Evolutionary conservation across 2,797 vertebrate genomes (phyloP), one percentile per base, ranked within the genome.

Genomic region (Microhierax caerulescens): DNA sequence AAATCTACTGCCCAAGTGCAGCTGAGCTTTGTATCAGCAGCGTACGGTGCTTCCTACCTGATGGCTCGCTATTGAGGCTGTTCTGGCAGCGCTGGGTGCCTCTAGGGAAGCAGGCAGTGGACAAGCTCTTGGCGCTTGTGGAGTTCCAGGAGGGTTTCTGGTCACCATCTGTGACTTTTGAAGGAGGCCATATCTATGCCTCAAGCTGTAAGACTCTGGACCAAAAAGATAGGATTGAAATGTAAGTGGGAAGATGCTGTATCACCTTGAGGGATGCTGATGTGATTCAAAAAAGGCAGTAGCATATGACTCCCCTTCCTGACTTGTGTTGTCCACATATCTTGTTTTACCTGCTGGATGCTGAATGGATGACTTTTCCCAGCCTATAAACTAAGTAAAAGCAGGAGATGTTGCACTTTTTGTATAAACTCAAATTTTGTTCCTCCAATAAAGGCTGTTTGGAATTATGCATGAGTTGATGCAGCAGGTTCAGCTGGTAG

Each of bases 311-410:
- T 56, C 28, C 14, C 2, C 8, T 60, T 74, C 19, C 21, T 19
- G 5, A 23, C 19, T 28, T 28, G 12, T 18, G 24, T 4, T 22
- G 2, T 45, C 5, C 11, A 12, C 4, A 2, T 30, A 20, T 53
- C 32, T 51, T 57, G 19, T 54, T 82, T 89, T 56, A 27, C 0
- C 0, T n/a, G 9, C 25, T 7, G 13, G 28, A 45, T 90, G 27
- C 39, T 53, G 28, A 88, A 57, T 39, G 17, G 19, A 45, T 2
- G 4, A 37, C 18, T 43, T 78, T 72, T 73, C 16, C 43, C 23
- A 69, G 13, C 12, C 45, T 75, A 24, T 47, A 47, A 68, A 32
- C 7, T 32, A 47, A 41, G 8, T 34, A 70, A 90, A 73, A 88
- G 16, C 43, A 91, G 34, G 11, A 50, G 13, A 59, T 54, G 7